Base-by-base conservation (phyloP, 2,113 vertebrate genomes). In the Rhinichthys klamathensis region DNA sequence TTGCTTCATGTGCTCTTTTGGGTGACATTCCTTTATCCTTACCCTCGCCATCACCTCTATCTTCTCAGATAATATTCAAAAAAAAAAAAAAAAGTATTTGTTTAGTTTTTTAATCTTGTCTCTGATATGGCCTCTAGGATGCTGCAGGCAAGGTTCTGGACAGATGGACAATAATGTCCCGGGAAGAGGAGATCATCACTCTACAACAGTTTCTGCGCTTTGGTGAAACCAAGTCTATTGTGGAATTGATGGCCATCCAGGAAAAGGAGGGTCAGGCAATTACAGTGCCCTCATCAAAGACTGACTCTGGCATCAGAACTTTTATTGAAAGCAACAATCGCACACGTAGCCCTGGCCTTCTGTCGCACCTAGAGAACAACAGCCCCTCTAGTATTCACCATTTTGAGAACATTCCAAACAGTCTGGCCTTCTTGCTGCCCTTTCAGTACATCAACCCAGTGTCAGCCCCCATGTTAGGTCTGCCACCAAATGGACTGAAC, bases 131-230 rank as follows among this genome's bases (percentile, higher is more conserved):
- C 93, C 94, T 96, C 86, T 94, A 99, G 98, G 98, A 99, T 94
- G 94, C 97, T 96, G 98, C 97, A 92, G 98, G 98, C 96, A 99
- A 99, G 94, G 98, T 99, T 93, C 94, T 99, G 94, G 98, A 99
- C 95, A 97, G 98, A 92, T 99, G 98, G 98, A 96, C 96, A 93
- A 99, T 99, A 94, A 99, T 99, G 98, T 99, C 98, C 91, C 95
- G 98, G 91, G 98, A 99, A 96, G 98, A 99, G 89, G 98, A 99
- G 94, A 99, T 99, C 93, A 99, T 99, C 94, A 99, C 98, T 94
- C 96, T 99, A 92, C 98, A 99, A 96, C 98, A 99, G 93, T 99
- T 99, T 93, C 92, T 99, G 90, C 96, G 98, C 92, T 99, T 99
- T 92, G 98, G 98, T 92, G 98, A 99, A 94, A 99, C 98, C 78